These are phyloP conservation scores for Lepidocolaptes lacrymiger DNA, from an alignment of 2,797 vertebrate species.

Conservation along the genomic window DNA sequence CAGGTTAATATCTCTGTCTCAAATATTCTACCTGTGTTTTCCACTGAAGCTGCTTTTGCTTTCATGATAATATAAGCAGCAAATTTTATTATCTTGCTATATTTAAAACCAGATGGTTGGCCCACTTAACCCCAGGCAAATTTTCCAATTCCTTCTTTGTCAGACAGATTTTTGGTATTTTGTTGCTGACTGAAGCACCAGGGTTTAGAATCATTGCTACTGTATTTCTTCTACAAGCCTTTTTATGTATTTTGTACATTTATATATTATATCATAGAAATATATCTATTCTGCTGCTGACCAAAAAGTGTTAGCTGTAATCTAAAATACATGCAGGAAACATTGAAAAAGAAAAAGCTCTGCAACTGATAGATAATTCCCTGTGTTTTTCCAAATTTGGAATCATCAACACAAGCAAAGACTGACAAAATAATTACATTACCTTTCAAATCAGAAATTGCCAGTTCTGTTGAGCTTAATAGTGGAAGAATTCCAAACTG, in stretches of 20 bases:
- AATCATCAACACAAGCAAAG: background rate
- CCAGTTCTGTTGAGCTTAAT: background rate
- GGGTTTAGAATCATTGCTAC: background rate
- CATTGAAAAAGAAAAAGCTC: background rate
- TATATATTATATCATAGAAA: background rate
- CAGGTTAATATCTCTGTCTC: background rate
- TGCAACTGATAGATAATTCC: background rate
- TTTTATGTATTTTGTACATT: background rate
- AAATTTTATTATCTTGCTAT: background rate
- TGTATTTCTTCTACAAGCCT: background rate
- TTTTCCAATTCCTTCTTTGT: background rate
- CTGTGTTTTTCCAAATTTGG: background rate
- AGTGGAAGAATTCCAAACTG: background rate
- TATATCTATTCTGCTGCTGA: background rate
- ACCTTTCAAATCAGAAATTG: slow-evolving; percentile 35
- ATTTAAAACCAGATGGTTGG: background rate
- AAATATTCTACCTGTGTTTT: background rate
- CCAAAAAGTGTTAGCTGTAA: background rate
- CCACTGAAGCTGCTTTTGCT: background rate
- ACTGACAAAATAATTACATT: slow-evolving; percentile 28
- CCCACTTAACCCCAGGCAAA: background rate
- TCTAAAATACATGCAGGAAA: background rate
- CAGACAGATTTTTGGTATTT: background rate
- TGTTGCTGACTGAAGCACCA: background rate
- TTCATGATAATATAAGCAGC: background rate